Conservation (phyloP, 2,797 vertebrate genomes). For the Acanthornis magna region DNA sequence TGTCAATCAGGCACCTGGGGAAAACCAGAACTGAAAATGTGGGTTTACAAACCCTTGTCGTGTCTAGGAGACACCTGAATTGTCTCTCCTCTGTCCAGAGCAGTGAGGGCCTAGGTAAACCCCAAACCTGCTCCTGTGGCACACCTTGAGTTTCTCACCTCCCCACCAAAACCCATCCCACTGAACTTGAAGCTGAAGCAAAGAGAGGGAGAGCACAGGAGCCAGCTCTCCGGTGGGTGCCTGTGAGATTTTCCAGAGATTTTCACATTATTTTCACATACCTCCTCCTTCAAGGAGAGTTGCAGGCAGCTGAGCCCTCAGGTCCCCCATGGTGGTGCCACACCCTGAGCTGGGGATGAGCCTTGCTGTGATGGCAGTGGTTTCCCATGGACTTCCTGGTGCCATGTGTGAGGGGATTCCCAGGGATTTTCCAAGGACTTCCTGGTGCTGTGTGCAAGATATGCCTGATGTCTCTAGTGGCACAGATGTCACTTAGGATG, state of each 20-base stretch:
- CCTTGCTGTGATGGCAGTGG: accelerated
- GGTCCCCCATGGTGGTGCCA: accelerated
- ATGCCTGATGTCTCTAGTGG: neutral
- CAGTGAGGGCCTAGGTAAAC: neutral
- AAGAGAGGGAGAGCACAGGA: neutral
- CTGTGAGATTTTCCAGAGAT: neutral
- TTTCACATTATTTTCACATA: neutral
- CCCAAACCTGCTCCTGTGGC: neutral
- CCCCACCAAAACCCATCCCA: neutral
- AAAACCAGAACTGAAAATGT: neutral
- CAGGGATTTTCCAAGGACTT: neutral
- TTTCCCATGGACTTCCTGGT: neutral
- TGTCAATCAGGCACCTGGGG: accelerated
- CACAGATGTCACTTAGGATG: neutral
- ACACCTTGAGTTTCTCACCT: neutral
- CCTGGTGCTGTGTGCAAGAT: accelerated
- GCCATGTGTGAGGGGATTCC: neutral
- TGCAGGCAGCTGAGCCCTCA: neutral
- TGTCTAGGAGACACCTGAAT: neutral
- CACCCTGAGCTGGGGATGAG: neutral
- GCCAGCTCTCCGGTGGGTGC: neutral
- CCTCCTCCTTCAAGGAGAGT: neutral
- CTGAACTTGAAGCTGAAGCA: accelerated
- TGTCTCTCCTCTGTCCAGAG: accelerated
- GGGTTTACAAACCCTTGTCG: neutral